Evolutionary conservation across 1,140 invertebrate species (phyloP), one percentile per base, ranked within the genome.

Genomic region (Lasioglossum baleicum): DNA sequence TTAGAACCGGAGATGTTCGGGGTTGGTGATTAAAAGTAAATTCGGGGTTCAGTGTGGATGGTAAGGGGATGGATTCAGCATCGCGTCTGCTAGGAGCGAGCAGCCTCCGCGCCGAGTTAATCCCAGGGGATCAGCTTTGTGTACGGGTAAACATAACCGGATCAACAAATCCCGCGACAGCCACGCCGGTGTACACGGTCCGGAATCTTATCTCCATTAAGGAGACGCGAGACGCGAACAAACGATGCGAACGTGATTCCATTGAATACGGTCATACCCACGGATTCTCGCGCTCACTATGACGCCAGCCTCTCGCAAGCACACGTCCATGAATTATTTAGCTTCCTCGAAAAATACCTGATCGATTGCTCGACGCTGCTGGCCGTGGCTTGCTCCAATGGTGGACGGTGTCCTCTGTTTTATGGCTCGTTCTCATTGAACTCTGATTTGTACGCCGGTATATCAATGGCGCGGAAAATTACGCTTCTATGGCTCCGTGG

Each of bases 171-270:
- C 67, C 60, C 35, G 64, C 60, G 71, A 67, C 61, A 72, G 69
- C 61, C 61, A 7, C 60, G 48, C 42, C n/a, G n/a, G 22, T 40
- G 61, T 35, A 56, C 22, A 65, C 69, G n/a, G 35, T n/a, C 48
- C 17, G 69, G 61, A 73, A 79, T 79, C 76, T 79, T 79, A 79
- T 79, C 76, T 79, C 70, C 76, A 73, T 79, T 79, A 73, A 79
- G 51, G 22, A 72, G 68, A 72, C 68, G 15, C 51, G 26, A 60
- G 66, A 70, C 75, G 26, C 66, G 56, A 69, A 78, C 69, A 73
- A 78, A 78, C 76, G 60, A 78, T 65, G 76, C 48, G 35, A 73
- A 65, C 76, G 69, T 65, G 68, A 73, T 58, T 73, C 76, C 61
- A 79, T 79, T 73, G 61, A 79, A 61, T 15, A 7, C n/a, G 42